These are phyloP conservation scores for Stomatorhinus walkeri DNA, from an alignment of 2,797 vertebrate species.

Conservation along the genomic window DNA sequence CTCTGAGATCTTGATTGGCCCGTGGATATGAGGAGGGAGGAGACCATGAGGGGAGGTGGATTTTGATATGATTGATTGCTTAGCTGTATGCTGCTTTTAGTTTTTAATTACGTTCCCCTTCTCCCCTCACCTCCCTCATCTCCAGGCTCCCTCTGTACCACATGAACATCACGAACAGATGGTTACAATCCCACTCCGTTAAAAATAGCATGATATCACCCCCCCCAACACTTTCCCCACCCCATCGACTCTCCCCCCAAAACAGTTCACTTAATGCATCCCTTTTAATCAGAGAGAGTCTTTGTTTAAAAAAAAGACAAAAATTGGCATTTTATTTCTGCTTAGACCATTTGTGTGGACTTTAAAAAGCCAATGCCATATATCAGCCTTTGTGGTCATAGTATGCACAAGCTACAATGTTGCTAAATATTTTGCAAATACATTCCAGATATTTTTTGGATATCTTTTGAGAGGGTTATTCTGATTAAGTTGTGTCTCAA, in stretches of 20 bases:
- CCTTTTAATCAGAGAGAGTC: constrained; percentile 14
- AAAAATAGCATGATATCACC: constrained; percentile 27
- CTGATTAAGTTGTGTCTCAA: background rate
- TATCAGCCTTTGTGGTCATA: background rate
- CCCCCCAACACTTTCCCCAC: background rate
- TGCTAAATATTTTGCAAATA: background rate
- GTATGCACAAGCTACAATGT: background rate
- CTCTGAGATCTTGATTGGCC: background rate
- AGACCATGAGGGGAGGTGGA: background rate
- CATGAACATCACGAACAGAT: constrained; percentile 23
- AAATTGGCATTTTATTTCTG: background rate
- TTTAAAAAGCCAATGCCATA: background rate
- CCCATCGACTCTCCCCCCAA: background rate
- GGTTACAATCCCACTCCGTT: constrained; percentile 19
- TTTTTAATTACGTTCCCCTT: constrained; percentile 13
- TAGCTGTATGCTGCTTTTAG: constrained; percentile 17
- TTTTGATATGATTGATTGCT: constrained; percentile 5
- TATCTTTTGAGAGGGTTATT: background rate
- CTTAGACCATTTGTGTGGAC: background rate
- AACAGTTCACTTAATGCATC: constrained; percentile 25
- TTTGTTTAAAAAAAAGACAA: constrained; percentile 13
- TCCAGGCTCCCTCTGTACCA: constrained; percentile 6
- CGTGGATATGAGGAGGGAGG: background rate
- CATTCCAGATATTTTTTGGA: background rate
- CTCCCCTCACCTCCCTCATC: background rate